These are phyloP conservation scores for Patella pellucida DNA, from an alignment of 2,888 invertebrate species.

Conservation along the genomic window DNA sequence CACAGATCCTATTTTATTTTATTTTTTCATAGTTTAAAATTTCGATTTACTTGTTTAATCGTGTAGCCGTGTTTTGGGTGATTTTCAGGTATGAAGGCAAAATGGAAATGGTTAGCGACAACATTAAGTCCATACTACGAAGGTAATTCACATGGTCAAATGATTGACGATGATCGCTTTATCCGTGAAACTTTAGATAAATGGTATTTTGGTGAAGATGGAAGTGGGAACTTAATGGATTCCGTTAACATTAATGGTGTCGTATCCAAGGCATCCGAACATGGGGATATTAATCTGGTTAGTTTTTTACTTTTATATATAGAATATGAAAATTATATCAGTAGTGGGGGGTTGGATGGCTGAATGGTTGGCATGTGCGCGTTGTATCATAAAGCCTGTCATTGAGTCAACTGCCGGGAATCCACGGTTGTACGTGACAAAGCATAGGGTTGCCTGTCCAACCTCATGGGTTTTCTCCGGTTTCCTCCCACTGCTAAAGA, in stretches of 20 bases:
- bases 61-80: no score
- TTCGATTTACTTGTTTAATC: neutral
- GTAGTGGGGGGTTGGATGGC: no score
- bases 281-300: conserved; percentile 56
- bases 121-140: conserved; percentile 94
- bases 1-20: no score
- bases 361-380: no score
- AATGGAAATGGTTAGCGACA: conserved; percentile 90
- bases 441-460: no score
- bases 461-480: no score
- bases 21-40: no score
- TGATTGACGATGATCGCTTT: conserved; percentile 85
- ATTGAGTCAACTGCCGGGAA: no score
- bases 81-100: conserved; percentile 52
- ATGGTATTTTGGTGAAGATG: conserved; percentile 90
- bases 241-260: conserved; percentile 80
- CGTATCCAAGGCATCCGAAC: conserved; percentile 35
- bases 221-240: conserved; percentile 87
- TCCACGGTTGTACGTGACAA: no score
- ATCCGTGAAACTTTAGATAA: conserved; percentile 82
- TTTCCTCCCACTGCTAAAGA: no score
- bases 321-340: no score
- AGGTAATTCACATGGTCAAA: conserved; percentile 82
- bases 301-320: conserved; percentile 10
- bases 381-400: no score